These are phyloP conservation scores for Terebella lapidaria DNA, from an alignment of 2,888 invertebrate genomes.

Conservation along the genomic window DNA sequence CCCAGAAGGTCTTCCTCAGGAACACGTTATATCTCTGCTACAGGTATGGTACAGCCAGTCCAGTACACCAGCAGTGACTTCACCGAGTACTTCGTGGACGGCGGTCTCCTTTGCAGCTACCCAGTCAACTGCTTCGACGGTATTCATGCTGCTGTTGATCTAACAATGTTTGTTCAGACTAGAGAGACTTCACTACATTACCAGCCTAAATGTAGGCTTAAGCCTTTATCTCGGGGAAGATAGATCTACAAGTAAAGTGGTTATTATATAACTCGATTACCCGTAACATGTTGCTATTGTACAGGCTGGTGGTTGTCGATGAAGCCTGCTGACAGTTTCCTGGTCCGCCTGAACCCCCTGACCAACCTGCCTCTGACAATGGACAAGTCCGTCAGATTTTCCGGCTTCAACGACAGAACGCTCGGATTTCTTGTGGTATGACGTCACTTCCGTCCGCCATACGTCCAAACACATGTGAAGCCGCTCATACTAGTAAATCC, in stretches of 20 bases:
- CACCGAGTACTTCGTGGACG: slow-evolving; percentile 37
- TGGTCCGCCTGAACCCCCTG: slow-evolving; percentile 34
- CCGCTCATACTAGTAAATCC: no score
- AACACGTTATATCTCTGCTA: no score
- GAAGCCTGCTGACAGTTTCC: slow-evolving; percentile 36
- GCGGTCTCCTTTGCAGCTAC: slow-evolving; percentile 42
- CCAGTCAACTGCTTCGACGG: slow-evolving; percentile 45
- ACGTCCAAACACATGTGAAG: no score
- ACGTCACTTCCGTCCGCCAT: neutral
- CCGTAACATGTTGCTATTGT: no score
- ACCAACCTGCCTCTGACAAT: slow-evolving; percentile 29
- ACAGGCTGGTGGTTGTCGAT: slow-evolving; percentile 48
- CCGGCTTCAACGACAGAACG: slow-evolving; percentile 31
- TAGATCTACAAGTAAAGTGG: no score
- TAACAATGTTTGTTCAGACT: no score
- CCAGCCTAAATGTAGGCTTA: no score
- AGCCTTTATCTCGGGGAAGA: no score
- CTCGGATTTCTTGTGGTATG: slow-evolving; percentile 37
- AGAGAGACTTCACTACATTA: no score
- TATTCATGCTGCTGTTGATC: slow-evolving; percentile 24
- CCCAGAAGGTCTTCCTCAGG: no score
- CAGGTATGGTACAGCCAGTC: slow-evolving; percentile 37
- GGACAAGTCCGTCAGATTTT: slow-evolving; percentile 34
- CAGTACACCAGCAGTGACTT: slow-evolving; percentile 27
- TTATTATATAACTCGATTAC: no score